phyloP scores from a whole-genome alignment of 92 coral and sea anemone species.

The Galaxea fascicularis region DNA sequence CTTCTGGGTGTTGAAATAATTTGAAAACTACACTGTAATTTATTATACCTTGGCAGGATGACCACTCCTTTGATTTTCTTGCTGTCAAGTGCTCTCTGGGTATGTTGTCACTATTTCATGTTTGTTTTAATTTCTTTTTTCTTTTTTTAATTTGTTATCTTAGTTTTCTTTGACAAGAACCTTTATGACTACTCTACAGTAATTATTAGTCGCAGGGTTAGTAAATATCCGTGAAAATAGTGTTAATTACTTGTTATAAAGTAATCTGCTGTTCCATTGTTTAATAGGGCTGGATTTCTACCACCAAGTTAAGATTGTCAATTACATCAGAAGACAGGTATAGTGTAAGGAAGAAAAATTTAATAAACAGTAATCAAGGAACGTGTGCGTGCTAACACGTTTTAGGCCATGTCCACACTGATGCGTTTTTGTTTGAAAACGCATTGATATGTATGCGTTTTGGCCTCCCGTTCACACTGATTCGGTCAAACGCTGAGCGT shows the following conservation, averaged over 20 bases:
- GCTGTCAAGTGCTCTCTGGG: slow-evolving; percentile 40
- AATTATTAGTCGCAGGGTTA: too few species aligned
- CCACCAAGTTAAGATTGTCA: slow-evolving; percentile 89
- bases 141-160: too few species aligned
- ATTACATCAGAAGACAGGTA: slow-evolving; percentile 88
- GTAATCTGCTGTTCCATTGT: background rate
- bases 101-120: slow-evolving; percentile 8
- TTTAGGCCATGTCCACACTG: too few species aligned
- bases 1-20: background rate
- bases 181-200: too few species aligned
- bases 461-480: too few species aligned
- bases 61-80: slow-evolving; percentile 47
- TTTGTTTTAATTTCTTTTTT: background rate
- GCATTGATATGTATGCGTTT: too few species aligned
- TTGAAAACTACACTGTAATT: background rate
- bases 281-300: slow-evolving; percentile 81
- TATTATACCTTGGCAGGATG: slow-evolving; percentile 14
- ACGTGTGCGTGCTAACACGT: too few species aligned
- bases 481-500: too few species aligned
- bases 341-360: too few species aligned
- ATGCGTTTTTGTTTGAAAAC: too few species aligned
- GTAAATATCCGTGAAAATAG: background rate
- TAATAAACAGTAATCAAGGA: too few species aligned
- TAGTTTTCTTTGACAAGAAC: too few species aligned
- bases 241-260: background rate